A percentile compares a stretch with the other conserved stretches of the same genome.
Evolutionary conservation across 92 coral and sea anemone genomes (phyloP).

Genomic region (Porites cylindrica): DNA sequence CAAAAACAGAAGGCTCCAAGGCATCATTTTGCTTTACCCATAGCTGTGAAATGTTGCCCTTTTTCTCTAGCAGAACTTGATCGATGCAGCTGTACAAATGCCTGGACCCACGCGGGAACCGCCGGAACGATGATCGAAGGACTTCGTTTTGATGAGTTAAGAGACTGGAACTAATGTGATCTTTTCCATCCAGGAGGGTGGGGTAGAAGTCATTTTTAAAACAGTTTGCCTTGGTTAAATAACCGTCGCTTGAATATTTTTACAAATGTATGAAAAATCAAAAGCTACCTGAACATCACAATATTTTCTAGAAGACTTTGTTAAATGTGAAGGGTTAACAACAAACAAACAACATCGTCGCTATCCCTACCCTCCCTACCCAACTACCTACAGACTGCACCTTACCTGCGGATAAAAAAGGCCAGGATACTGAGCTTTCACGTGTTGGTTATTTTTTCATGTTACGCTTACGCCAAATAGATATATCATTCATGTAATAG

Average conservation of each 20-base stretch:
- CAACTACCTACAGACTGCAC: too few species aligned
- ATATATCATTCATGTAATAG: too few species aligned
- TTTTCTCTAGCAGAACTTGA: background rate
- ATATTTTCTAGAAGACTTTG: background rate
- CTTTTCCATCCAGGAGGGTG: background rate
- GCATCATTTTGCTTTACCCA: slow-evolving; percentile 28
- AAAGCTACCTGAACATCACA: too few species aligned
- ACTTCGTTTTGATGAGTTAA: background rate
- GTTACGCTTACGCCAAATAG: too few species aligned
- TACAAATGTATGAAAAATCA: too few species aligned
- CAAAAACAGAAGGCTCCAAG: slow-evolving; percentile 6
- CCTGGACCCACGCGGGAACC: slow-evolving; percentile 11
- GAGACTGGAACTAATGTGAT: background rate
- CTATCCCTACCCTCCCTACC: background rate
- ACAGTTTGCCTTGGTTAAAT: too few species aligned
- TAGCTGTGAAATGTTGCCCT: background rate
- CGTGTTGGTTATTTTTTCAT: background rate
- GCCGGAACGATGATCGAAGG: background rate
- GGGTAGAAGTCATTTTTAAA: background rate
- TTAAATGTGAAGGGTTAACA: background rate
- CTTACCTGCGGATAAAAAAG: background rate
- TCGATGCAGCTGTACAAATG: slow-evolving; percentile 17
- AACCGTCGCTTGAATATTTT: too few species aligned
- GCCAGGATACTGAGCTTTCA: slow-evolving; percentile 36
- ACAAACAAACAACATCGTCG: too few species aligned